phyloP scores from a whole-genome alignment of 2,113 vertebrate genomes.

The Gasterosteus nipponicus region DNA sequence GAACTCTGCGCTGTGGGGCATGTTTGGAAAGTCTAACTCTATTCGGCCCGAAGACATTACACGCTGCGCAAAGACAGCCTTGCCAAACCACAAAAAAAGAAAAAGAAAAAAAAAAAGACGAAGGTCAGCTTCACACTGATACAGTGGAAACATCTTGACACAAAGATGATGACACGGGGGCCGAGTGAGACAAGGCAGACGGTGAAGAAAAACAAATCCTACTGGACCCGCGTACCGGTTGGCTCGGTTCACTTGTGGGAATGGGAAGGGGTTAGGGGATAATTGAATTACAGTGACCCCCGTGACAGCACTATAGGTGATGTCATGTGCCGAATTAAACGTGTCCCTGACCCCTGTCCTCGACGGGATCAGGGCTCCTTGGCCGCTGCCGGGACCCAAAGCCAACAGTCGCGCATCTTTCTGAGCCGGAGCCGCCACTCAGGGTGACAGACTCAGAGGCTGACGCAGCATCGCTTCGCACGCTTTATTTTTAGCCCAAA shows the following conservation, averaged over 20 bases:
- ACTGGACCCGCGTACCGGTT: constrained; percentile 25
- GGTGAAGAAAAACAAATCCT: constrained; percentile 55
- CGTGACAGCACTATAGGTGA: constrained; percentile 69
- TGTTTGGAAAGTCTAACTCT: constrained; percentile 5
- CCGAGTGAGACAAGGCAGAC: constrained; percentile 50
- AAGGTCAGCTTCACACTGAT: constrained; percentile 59
- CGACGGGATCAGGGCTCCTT: constrained; percentile 40
- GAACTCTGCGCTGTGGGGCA: constrained; percentile 4
- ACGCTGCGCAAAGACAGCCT: constrained; percentile 26
- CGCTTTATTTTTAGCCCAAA: constrained; percentile 40
- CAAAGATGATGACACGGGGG: constrained; percentile 29
- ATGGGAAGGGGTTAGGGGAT: constrained; percentile 42
- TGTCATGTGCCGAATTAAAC: constrained; percentile 79
- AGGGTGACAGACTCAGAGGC: constrained; percentile 50
- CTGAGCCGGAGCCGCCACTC: constrained; percentile 52
- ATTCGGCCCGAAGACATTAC: constrained; percentile 36
- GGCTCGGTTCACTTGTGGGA: constrained; percentile 24
- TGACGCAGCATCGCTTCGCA: constrained; percentile 17
- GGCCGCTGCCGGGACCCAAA: constrained; percentile 37
- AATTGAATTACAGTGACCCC: constrained; percentile 80
- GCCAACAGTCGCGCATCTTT: constrained; percentile 52
- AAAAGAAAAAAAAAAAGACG: constrained; percentile 29
- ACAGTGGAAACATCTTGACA: constrained; percentile 31
- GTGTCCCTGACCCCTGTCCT: constrained; percentile 70
- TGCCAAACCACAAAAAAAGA: constrained; percentile 23